Conservation (phyloP, 2,888 invertebrate genomes). For the Amorpha juglandis region DNA sequence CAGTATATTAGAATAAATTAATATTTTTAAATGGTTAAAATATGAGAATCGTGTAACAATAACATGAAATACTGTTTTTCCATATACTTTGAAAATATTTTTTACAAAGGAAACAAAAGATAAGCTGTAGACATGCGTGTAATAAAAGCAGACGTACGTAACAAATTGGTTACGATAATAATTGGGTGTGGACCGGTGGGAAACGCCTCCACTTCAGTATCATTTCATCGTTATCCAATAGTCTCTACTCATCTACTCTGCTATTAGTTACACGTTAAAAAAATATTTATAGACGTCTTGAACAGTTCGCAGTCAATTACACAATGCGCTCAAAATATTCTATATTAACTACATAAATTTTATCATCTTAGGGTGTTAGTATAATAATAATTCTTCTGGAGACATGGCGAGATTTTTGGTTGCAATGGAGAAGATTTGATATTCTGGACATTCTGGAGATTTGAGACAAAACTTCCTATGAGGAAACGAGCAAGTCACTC, state of each 20-base stretch:
- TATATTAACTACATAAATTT: no score
- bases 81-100: background rate
- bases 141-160: conserved; percentile 16
- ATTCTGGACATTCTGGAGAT: no score
- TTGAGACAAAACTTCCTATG: no score
- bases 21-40: no score
- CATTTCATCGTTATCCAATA: conserved; percentile 45
- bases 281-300: background rate
- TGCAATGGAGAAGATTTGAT: no score
- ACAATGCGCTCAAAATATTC: background rate
- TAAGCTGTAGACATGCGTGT: background rate
- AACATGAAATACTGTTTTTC: no score
- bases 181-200: conserved; percentile 23
- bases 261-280: conserved; percentile 44
- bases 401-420: no score
- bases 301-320: background rate
- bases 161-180: conserved; percentile 22
- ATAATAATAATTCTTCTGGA: no score
- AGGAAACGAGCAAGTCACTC: no score
- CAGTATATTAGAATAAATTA: no score
- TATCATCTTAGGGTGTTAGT: no score
- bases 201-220: conserved; percentile 40
- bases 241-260: conserved; percentile 38
- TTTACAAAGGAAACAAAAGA: background rate
- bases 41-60: no score